Base-by-base conservation (phyloP, 2,113 vertebrate genomes). In the Barnardius zonarius region DNA sequence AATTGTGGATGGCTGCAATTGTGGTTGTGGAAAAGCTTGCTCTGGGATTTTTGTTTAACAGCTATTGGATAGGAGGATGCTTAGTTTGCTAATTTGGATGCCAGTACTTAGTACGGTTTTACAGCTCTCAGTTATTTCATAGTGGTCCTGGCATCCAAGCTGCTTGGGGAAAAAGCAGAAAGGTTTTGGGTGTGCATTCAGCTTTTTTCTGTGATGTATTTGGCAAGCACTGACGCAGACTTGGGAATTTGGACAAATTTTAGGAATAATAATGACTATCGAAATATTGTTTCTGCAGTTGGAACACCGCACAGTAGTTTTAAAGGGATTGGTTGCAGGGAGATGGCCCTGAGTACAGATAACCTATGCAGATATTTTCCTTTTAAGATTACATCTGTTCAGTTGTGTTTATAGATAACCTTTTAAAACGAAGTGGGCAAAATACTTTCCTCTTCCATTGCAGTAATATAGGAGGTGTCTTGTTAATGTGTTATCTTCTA, bases 111-210 rank as follows among this genome's bases (percentile, higher is more conserved):
- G 41, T 86, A 61, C 6, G 24, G 72, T 93, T 96, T 94, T 93
- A 68, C 70, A 54, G 76, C 83, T 93, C 75, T 15, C 41, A 57
- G 66, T 78, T 77, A 28, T 92, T 97, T 93, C 72, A 16, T 61
- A 67, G 90, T 41, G 92, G 55, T 82, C 7, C 44, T 95, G 90
- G 72, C 89, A 66, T 91, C 61, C 30, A 27, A 39, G 35, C 46
- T 44, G 28, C 66, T 48, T 73, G 28, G 64, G 93, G 49, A 73
- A 73, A 73, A 81, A 59, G 72, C 75, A 75, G 83, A 14, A 73
- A 41, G 62, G 44, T 59, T 95, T 96, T 97, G 95, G 94, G 95
- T 95, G 96, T 95, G 96, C 89, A 72, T 93, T 93, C 86, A 66
- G 64, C 46, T 79, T 74, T 89, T 91, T 91, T 28, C 77, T 94